Evolutionary conservation across 2,888 invertebrate genomes (phyloP).

Genomic region (Stictocephala bisonia): DNA sequence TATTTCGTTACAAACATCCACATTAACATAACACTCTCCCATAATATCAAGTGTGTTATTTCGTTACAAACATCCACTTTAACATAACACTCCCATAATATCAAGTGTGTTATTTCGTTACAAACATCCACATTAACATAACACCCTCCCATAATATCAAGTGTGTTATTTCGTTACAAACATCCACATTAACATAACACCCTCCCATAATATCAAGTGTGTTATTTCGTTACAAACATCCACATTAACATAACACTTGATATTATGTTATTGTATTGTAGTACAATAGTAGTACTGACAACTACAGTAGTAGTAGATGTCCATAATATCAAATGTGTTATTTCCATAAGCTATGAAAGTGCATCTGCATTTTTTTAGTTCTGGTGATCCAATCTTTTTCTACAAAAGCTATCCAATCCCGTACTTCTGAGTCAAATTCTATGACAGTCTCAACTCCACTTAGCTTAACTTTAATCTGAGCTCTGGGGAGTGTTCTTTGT

Average conservation of each 20-base stretch:
- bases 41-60: not conserved
- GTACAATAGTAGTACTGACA: too few relatives aligned
- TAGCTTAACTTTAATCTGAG: not conserved
- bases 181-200: too few relatives aligned
- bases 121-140: not conserved
- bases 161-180: too few relatives aligned
- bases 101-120: not conserved
- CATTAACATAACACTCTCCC: too few relatives aligned
- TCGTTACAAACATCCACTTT: not conserved
- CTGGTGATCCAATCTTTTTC: not conserved
- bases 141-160: not conserved
- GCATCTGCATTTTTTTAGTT: not conserved
- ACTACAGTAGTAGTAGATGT: too few relatives aligned
- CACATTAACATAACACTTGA: not conserved
- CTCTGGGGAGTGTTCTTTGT: not conserved
- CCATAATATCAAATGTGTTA: not conserved
- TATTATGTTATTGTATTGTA: too few relatives aligned
- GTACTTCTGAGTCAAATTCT: not conserved
- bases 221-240: not conserved
- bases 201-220: too few relatives aligned
- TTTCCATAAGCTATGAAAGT: not conserved
- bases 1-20: too few relatives aligned
- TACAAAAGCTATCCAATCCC: not conserved
- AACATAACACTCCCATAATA: too few relatives aligned
- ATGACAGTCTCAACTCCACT: not conserved